A percentile compares a stretch with the other conserved stretches of the same genome.
These are phyloP conservation scores for Lagopus leucura DNA, from an alignment of 2,113 vertebrate genomes.

Conservation along the genomic window DNA sequence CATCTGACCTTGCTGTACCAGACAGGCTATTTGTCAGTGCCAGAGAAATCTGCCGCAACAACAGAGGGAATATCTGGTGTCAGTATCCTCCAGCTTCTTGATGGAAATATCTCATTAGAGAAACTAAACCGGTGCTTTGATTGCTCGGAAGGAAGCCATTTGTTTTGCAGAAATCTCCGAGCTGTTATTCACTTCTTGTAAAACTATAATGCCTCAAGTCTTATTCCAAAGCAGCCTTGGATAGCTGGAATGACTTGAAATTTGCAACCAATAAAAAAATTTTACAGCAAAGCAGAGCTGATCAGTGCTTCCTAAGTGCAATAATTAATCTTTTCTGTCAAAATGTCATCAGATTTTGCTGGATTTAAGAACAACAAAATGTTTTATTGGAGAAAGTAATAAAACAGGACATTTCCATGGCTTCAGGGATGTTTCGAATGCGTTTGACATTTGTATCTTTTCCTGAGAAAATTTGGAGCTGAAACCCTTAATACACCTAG, in stretches of 20 bases:
- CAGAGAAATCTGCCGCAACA: slow-evolving; percentile 34
- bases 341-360: slow-evolving; percentile 23
- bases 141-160: slow-evolving; percentile 38
- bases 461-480: background rate
- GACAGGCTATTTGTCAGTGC: slow-evolving; percentile 34
- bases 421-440: slow-evolving; percentile 7
- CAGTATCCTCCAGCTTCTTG: slow-evolving; percentile 29
- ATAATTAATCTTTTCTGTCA: slow-evolving; percentile 33
- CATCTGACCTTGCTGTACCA: slow-evolving; percentile 52
- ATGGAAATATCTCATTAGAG: slow-evolving; percentile 41
- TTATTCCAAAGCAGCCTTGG: background rate
- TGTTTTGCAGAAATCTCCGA: slow-evolving; percentile 33
- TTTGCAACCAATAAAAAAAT: slow-evolving; percentile 27
- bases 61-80: slow-evolving; percentile 55
- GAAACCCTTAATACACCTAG: background rate
- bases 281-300: slow-evolving; percentile 32
- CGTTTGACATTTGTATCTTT: background rate
- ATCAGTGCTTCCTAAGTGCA: slow-evolving; percentile 28
- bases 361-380: slow-evolving; percentile 8
- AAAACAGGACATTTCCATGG: background rate
- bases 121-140: background rate
- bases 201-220: slow-evolving; percentile 35
- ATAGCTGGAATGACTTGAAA: slow-evolving; percentile 18
- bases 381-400: background rate
- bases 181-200: slow-evolving; percentile 50